These are phyloP conservation scores for Semotilus atromaculatus DNA, from an alignment of 2,797 vertebrate species.

Conservation along the genomic window DNA sequence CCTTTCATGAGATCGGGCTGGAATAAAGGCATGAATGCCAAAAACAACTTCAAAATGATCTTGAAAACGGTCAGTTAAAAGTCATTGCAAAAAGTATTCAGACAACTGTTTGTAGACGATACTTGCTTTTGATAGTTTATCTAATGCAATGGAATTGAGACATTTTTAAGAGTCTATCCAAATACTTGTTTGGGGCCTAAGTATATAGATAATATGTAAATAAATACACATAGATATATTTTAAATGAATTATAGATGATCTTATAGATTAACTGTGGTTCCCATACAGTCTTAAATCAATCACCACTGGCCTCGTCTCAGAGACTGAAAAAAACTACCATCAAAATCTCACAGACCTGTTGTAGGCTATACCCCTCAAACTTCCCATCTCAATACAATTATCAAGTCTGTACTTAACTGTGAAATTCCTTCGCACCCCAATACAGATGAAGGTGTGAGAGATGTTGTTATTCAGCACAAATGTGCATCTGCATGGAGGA, in stretches of 20 bases:
- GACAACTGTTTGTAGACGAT: background rate
- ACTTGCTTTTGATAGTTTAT: background rate
- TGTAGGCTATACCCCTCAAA: conserved; percentile 49
- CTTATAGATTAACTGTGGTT: background rate
- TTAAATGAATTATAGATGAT: background rate
- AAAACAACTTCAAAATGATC: too few relatives aligned
- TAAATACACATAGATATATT: background rate
- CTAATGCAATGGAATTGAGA: background rate
- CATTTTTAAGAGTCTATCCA: background rate
- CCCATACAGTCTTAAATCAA: background rate
- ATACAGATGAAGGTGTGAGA: conserved; percentile 18
- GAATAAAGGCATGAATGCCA: too few relatives aligned
- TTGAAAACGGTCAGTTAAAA: background rate
- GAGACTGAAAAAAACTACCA: conserved; percentile 46
- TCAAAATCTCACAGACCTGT: conserved; percentile 52
- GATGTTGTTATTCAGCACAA: conserved; percentile 44
- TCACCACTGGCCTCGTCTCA: conserved; percentile 47
- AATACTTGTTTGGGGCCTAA: background rate
- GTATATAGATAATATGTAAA: background rate
- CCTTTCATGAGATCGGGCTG: too few relatives aligned
- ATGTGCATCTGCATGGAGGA: conserved; percentile 53
- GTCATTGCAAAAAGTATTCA: background rate
- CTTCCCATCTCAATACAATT: conserved; percentile 48
- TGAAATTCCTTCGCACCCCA: conserved; percentile 15
- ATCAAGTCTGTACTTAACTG: conserved; percentile 46